A percentile compares a stretch with the other conserved stretches of the same genome.
Evolutionary conservation across 2,888 invertebrate species (phyloP).

Genomic region (Osmoderma eremita): DNA sequence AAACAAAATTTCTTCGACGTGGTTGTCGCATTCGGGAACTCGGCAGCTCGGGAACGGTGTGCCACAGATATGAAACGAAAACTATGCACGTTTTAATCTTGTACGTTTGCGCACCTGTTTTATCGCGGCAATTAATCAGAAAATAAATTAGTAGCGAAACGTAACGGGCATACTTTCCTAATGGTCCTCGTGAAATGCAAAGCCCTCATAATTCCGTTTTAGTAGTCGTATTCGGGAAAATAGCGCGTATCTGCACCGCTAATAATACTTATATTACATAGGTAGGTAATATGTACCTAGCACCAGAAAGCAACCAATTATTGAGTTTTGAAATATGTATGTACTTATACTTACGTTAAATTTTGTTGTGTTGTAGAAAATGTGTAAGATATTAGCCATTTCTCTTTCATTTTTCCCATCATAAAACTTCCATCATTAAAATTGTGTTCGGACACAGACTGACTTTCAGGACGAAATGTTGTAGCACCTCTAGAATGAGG

Average conservation of each 20-base stretch:
- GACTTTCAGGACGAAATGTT: no score
- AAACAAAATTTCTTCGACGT: constrained; percentile 2
- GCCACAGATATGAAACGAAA: constrained; percentile 50
- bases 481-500: neutral
- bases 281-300: no score
- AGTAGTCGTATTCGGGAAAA: constrained; percentile 4
- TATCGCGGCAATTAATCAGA: constrained; percentile 58
- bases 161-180: constrained; percentile 54
- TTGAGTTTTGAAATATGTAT: no score
- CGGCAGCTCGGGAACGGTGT: neutral
- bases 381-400: no score
- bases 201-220: constrained; percentile 55
- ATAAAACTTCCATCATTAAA: no score
- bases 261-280: no score
- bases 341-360: no score
- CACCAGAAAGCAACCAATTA: no score
- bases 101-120: constrained; percentile 57
- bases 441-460: no score
- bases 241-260: no score
- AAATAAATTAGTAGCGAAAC: constrained; percentile 58
- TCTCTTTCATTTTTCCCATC: no score
- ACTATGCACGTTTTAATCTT: constrained; percentile 58
- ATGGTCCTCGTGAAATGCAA: constrained; percentile 57
- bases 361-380: no score
- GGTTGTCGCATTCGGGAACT: neutral